A percentile compares a stretch with the other conserved stretches of the same genome.
These are phyloP conservation scores for Enhydra lutris DNA, from an alignment of 2,113 vertebrate species.

Conservation along the genomic window DNA sequence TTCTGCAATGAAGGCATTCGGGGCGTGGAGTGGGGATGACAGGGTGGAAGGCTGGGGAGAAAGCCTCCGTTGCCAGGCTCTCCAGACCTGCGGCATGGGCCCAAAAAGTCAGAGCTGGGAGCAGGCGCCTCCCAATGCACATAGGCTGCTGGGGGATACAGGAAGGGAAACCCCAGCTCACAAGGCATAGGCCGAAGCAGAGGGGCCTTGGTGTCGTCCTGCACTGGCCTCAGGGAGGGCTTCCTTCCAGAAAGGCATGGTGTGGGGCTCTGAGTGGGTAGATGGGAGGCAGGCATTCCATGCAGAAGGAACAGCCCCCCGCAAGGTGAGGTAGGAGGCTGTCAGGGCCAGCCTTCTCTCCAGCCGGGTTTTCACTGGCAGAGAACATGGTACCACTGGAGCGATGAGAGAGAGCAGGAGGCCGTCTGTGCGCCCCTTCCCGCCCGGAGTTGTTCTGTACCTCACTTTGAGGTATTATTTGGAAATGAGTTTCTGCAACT, in stretches of 20 bases:
- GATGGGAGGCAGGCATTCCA: background rate
- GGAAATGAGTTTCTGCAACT: background rate
- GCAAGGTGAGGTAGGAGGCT: background rate
- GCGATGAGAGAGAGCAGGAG: rapidly evolving
- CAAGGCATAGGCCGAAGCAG: background rate
- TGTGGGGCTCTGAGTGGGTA: background rate
- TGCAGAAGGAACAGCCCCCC: background rate
- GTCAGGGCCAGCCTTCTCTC: background rate
- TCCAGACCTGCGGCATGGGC: background rate
- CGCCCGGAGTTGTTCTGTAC: background rate
- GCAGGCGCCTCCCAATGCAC: background rate
- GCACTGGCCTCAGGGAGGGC: background rate
- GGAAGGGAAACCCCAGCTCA: background rate
- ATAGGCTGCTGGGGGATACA: background rate
- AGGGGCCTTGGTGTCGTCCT: background rate
- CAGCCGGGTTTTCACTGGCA: background rate
- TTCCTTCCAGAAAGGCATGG: background rate
- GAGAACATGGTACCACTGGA: background rate
- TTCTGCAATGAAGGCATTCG: background rate
- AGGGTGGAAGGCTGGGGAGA: background rate
- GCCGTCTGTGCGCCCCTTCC: too few species aligned
- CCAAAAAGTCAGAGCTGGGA: background rate
- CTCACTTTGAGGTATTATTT: background rate
- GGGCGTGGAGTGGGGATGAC: background rate
- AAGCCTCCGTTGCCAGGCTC: background rate